A percentile compares a stretch with the other conserved stretches of the same genome.
These are phyloP conservation scores for Cephus rjabovi DNA, from an alignment of 2,888 invertebrate genomes.

Conservation along the genomic window DNA sequence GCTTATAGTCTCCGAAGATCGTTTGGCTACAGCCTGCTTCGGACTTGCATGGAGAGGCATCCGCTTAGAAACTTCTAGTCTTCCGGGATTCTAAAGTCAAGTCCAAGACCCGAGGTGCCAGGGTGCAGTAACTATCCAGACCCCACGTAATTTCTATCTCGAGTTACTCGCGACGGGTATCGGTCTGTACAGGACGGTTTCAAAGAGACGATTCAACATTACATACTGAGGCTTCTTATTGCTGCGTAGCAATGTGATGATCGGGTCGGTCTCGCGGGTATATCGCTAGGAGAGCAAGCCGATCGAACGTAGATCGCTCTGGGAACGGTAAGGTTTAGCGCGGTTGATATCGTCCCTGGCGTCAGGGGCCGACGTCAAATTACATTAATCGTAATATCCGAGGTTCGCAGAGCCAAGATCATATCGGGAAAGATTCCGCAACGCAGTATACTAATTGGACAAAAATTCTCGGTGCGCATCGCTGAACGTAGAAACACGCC, in stretches of 20 bases:
- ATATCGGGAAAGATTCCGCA: slow-evolving; percentile 36
- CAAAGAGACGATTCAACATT: not conserved
- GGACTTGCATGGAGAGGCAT: not conserved
- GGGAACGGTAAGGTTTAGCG: not conserved
- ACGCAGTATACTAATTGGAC: slow-evolving; percentile 51
- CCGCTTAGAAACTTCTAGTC: not conserved
- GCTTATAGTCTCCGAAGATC: slow-evolving; percentile 13
- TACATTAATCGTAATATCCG: slow-evolving; percentile 49
- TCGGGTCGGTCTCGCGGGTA: not conserved
- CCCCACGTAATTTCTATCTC: not conserved
- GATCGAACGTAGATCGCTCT: not conserved
- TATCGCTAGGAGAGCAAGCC: not conserved
- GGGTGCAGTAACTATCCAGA: not conserved
- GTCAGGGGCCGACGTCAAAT: slow-evolving; percentile 43
- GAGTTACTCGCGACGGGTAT: not conserved
- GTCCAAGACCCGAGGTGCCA: not conserved
- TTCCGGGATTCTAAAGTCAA: not conserved
- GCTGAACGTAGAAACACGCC: slow-evolving; percentile 41
- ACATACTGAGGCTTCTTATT: not conserved
- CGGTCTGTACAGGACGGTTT: not conserved
- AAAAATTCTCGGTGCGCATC: slow-evolving; percentile 47
- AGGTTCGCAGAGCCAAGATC: not conserved
- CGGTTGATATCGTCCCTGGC: slow-evolving; percentile 3
- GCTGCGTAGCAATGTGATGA: not conserved
- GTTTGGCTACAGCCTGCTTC: not conserved